Evolutionary conservation across 2,888 invertebrate species (phyloP), one percentile per base, ranked within the genome.

Genomic region (Cataglyphis rosenhaueri): DNA sequence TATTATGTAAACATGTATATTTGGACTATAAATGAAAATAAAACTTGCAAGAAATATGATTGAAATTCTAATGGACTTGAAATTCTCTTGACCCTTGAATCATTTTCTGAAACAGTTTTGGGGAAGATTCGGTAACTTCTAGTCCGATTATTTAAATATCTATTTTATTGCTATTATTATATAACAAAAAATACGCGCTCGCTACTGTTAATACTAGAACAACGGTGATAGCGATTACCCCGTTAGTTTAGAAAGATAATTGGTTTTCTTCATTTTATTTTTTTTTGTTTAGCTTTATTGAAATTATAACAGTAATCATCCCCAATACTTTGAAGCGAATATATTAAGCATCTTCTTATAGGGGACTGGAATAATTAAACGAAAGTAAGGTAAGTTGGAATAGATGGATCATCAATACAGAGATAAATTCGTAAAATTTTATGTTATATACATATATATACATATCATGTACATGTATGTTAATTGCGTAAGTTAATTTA

Each of bases 1-100:
- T 93, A 93, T 93, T 93, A 93, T 94, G 93, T 94, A 93, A 94
- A 94, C 93, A 93, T 94, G 93, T 94, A 94, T 94, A 93, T 93
- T 94, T 94, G 93, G 92, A 93, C 92, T 93, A 93, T 92, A 92
- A 92, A 90, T 93, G 93, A 93, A 93, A 93, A 93, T 94, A 94
- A 94, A 94, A 88, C 93, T 93, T 93, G 92, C 91, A 92, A 93
- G 92, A 91, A 91, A 91, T 87, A 88, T 92, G 91, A 92, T 92
- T 90, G 90, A 91, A 92, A 90, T 92, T 91, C 85, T 91, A 86
- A 88, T 90, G 89, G 92, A 91, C 91, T 92, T 91, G 90, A 86
- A 91, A 89, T 92, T 92, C 90, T 92, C 90, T 92, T 92, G 91
- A 91, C 92, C 91, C 92, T 92, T 90, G 88, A 91, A 90, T 90